Evolutionary conservation across 2,113 vertebrate genomes (phyloP).

Genomic region (Sakesphorus luctuosus): DNA sequence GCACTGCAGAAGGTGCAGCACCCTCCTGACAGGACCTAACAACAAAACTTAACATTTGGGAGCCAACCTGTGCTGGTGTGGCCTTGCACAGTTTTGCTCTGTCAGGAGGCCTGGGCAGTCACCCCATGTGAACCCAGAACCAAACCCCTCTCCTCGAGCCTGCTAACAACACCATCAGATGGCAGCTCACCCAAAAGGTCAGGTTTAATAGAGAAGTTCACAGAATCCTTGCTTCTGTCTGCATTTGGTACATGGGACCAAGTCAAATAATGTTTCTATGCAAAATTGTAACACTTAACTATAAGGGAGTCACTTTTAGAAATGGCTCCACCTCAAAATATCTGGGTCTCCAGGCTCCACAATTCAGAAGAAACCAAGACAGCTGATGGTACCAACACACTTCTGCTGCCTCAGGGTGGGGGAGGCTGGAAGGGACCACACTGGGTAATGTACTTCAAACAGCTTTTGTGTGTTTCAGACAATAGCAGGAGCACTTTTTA

Average conservation of each 20-base stretch:
- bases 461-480: not conserved
- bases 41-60: not conserved
- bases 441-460: not conserved
- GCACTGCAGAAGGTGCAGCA: not conserved
- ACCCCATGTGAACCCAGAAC: not conserved
- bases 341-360: not conserved
- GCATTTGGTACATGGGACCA: not conserved
- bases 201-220: not conserved
- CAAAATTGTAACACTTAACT: not conserved
- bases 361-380: not conserved
- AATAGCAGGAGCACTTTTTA: not conserved
- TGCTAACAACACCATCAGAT: not conserved
- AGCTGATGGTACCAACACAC: not conserved
- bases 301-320: not conserved
- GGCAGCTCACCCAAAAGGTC: not conserved
- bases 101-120: not conserved
- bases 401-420: not conserved
- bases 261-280: not conserved
- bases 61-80: not conserved
- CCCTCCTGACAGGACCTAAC: not conserved
- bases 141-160: not conserved
- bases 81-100: not conserved
- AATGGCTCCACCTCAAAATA: not conserved
- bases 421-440: not conserved
- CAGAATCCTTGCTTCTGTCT: not conserved